phyloP scores from a whole-genome alignment of 2,888 invertebrate species.

The Drosophila colorata region DNA sequence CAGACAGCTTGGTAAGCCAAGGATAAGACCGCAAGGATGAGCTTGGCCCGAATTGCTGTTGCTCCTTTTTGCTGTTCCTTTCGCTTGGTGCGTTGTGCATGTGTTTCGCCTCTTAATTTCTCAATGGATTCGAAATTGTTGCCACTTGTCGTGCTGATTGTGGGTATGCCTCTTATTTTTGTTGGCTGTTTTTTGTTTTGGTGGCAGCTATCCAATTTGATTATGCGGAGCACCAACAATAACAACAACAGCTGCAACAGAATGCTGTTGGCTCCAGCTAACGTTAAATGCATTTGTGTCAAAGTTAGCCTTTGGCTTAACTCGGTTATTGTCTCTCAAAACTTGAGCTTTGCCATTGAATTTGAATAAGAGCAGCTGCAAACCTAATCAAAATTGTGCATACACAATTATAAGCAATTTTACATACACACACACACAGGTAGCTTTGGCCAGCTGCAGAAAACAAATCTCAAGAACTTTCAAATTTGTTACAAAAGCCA shows the following conservation, averaged over 20 bases:
- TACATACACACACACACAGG: constrained; percentile 1
- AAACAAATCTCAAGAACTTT: constrained; percentile 28
- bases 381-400: constrained; percentile 37
- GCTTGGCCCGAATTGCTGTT: constrained; percentile 21
- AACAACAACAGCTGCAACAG: constrained; percentile 6
- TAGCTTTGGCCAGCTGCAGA: constrained; percentile 8
- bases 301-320: constrained; percentile 44
- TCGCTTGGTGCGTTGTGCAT: constrained; percentile 19
- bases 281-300: constrained; percentile 28
- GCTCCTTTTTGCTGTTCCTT: constrained; percentile 22
- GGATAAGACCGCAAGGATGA: constrained; percentile 35
- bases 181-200: constrained; percentile 8
- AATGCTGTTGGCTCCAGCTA: constrained; percentile 6
- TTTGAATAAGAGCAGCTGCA: constrained; percentile 42
- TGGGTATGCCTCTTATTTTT: constrained; percentile 16
- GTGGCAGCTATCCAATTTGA: constrained; percentile 19
- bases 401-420: neutral
- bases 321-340: constrained; percentile 48
- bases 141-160: constrained; percentile 58
- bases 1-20: constrained; percentile 27
- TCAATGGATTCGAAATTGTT: constrained; percentile 69
- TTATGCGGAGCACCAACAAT: constrained; percentile 16
- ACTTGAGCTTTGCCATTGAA: constrained; percentile 27
- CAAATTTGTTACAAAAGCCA: constrained; percentile 32
- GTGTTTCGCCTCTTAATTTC: constrained; percentile 62